phyloP scores from a whole-genome alignment of 2,113 vertebrate genomes.

The Piaya cayana region DNA sequence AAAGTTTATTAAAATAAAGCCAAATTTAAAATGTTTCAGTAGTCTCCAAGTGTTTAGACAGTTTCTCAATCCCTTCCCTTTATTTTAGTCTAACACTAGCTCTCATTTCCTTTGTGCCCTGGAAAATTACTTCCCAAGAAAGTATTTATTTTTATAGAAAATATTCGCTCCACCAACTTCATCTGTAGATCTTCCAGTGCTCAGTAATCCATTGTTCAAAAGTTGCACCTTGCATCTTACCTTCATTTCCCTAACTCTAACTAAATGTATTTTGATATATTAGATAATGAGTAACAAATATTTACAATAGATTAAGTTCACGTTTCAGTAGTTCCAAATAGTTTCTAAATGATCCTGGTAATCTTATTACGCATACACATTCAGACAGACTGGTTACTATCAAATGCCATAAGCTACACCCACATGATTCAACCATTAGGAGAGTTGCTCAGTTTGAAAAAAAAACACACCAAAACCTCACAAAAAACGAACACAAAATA shows the following conservation, averaged over 20 bases:
- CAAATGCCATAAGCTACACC: conserved; percentile 19
- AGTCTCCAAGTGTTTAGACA: background rate
- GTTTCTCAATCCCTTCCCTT: background rate
- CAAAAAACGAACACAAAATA: background rate
- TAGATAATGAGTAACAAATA: conserved; percentile 39
- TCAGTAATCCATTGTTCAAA: background rate
- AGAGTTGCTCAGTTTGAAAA: background rate
- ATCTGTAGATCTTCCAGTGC: background rate
- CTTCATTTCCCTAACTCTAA: conserved; percentile 1
- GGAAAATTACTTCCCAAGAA: background rate
- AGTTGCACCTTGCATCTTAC: background rate
- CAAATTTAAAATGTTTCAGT: background rate
- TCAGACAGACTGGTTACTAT: conserved; percentile 36
- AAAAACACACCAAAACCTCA: background rate
- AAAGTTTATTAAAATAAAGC: background rate
- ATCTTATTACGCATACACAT: conserved; percentile 16
- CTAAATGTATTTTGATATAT: conserved; percentile 21
- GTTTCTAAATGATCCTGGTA: conserved; percentile 35
- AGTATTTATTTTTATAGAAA: background rate
- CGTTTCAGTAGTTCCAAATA: background rate
- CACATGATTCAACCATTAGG: conserved; percentile 45
- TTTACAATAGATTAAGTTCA: conserved; percentile 46
- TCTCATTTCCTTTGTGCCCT: background rate
- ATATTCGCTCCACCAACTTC: background rate
- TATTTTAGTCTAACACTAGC: background rate